Percentiles rank a stretch among this genome's conserved stretches.
Evolutionary conservation across 2,888 invertebrate species (phyloP).

Genomic region (Phrixothrix hirtus): DNA sequence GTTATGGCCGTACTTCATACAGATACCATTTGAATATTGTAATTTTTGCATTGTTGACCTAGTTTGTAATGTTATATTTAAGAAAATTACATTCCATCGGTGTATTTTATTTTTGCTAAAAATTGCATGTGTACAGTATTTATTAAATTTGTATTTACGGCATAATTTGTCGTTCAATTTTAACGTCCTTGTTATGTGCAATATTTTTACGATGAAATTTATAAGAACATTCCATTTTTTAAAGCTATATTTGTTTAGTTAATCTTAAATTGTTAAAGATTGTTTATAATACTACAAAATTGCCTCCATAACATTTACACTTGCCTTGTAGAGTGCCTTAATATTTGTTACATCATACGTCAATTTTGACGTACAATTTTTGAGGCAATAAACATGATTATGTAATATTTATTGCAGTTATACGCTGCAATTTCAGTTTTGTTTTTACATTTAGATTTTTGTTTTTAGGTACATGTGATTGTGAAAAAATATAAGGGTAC

Average conservation of each 20-base stretch:
- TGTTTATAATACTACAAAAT: too few relatives aligned
- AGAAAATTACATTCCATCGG: conserved; percentile 24
- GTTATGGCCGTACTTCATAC: too few relatives aligned
- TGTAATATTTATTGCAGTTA: neutral
- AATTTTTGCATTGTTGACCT: conserved; percentile 25
- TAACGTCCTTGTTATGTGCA: conserved; percentile 17
- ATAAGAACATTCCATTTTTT: conserved; percentile 9
- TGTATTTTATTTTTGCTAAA: conserved; percentile 25
- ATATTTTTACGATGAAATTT: conserved; percentile 13
- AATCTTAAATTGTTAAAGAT: too few relatives aligned
- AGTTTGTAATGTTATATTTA: conserved; percentile 22
- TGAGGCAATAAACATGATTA: conserved; percentile 1
- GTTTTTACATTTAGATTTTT: conserved; percentile 6
- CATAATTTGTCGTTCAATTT: conserved; percentile 18
- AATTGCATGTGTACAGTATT: conserved; percentile 27
- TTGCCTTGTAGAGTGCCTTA: conserved; percentile 22
- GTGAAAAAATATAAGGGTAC: conserved; percentile 14
- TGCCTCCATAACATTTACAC: conserved; percentile 3
- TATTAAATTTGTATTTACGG: conserved; percentile 22
- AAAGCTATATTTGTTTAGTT: neutral
- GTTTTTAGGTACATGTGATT: conserved; percentile 25
- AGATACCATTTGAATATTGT: conserved; percentile 10
- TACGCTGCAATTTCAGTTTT: neutral
- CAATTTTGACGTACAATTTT: neutral
- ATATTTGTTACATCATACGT: neutral